Percentiles rank a stretch among this genome's conserved stretches.
These are phyloP conservation scores for Sarcophaga variegata DNA, from an alignment of 2,888 invertebrate species.

Conservation along the genomic window DNA sequence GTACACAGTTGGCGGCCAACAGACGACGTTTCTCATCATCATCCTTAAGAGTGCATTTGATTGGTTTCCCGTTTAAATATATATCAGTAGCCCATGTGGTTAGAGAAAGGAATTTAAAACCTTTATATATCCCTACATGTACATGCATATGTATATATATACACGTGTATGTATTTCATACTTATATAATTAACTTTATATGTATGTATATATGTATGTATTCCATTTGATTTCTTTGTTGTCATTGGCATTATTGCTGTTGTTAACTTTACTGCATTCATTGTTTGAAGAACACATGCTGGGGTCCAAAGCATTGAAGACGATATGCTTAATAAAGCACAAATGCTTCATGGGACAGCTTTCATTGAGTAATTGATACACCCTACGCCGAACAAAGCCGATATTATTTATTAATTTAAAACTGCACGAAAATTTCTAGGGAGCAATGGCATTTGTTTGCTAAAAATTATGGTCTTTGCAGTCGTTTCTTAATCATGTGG, in stretches of 20 bases:
- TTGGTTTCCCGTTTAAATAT: background rate
- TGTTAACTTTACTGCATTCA: background rate
- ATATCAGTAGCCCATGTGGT: too few species aligned
- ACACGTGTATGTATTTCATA: background rate
- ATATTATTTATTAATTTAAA: too few species aligned
- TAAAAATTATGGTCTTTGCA: too few species aligned
- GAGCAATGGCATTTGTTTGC: too few species aligned
- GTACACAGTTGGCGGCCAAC: conserved; percentile 39
- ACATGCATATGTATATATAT: too few species aligned
- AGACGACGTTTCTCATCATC: background rate
- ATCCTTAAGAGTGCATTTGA: background rate
- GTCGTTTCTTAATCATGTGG: too few species aligned
- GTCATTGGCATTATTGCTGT: background rate
- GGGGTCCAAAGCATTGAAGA: conserved; percentile 17
- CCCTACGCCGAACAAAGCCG: too few species aligned
- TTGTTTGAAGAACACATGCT: conserved; percentile 17
- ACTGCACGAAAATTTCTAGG: too few species aligned
- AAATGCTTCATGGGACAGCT: background rate
- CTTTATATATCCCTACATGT: too few species aligned
- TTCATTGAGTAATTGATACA: too few species aligned
- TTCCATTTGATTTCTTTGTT: background rate
- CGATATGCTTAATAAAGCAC: conserved; percentile 50
- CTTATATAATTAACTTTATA: background rate
- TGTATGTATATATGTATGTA: background rate
- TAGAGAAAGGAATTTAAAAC: too few species aligned